A percentile compares a stretch with the other conserved stretches of the same genome.
phyloP scores from a whole-genome alignment of 2,113 vertebrate genomes.

The Empidonax alnorum region DNA sequence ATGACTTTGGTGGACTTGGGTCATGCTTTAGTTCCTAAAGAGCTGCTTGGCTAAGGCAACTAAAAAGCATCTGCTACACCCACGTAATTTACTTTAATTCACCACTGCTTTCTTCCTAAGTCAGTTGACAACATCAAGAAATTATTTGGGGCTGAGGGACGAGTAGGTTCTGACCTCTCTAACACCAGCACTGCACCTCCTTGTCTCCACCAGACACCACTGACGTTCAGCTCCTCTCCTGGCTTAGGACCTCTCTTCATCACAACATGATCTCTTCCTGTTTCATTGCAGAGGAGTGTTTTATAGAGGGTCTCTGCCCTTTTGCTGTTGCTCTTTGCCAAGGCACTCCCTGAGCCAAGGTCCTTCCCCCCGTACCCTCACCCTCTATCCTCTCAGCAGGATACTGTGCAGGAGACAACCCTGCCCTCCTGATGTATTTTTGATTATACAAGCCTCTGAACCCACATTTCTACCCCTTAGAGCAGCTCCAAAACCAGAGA shows the following conservation, averaged over 20 bases:
- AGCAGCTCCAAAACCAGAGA: background rate
- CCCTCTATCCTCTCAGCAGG: background rate
- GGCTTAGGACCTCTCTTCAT: fast-evolving
- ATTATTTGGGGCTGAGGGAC: background rate
- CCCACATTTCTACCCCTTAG: background rate
- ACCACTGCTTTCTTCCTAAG: background rate
- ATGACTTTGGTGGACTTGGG: background rate
- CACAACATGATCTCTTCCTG: fast-evolving
- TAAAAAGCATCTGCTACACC: background rate
- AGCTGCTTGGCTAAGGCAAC: background rate
- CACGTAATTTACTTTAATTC: background rate
- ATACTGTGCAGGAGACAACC: background rate
- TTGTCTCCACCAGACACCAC: background rate
- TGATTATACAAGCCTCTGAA: background rate
- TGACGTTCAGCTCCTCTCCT: background rate
- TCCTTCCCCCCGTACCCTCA: fast-evolving
- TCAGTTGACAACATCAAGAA: background rate
- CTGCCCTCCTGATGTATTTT: background rate
- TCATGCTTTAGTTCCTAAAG: background rate
- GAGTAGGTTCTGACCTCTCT: background rate
- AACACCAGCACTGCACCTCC: background rate
- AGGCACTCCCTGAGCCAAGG: fast-evolving
- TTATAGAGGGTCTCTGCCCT: background rate
- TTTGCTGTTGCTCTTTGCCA: fast-evolving
- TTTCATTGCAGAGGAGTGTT: background rate